Evolutionary conservation across 2,888 invertebrate genomes (phyloP), one percentile per base, ranked within the genome.

Genomic region (Agrotis segetum): DNA sequence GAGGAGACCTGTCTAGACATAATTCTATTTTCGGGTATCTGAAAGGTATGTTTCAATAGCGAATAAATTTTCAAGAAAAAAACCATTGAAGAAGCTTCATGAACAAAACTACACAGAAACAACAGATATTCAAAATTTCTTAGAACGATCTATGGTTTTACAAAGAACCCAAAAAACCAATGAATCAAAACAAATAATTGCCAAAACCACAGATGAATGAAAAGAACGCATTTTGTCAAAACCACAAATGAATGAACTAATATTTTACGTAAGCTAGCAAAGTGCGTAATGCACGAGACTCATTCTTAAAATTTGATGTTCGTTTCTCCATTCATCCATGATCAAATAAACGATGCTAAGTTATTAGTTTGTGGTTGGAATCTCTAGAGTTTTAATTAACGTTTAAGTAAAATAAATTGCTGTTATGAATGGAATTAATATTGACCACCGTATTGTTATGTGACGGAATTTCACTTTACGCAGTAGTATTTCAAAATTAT

Each of bases 261-360:
- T 76, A 72, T 47, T 61, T 74, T 60, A 50, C 64, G 67, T 73
- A 85, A 83, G 87, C 73, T 67, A 78, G 70, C 70, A 68, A 24
- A 24, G 24, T 24, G 24, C 24, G 24, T 69, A 64, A 78, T 67
- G 82, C 90, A 91, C 90, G 91, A 88, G 80, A 90, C 64, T 82
- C 79, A 71, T 84, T 84, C 73, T 82, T 71, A 40, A 71, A 83
- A 71, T 17, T 80, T 34, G 14, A 17, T 14, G 6, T 53, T 47
- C 34, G 24, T 55, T 71, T 71, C 65, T 80, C 72, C 74, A 60
- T n/a, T 58, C 75, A 73, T 77, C 77, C 68, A 74, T 67, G 21
- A 50, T 66, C 24, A 40, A 63, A 86, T 87, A 85, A 89, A 85
- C 84, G 75, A 85, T 63, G 60, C n/a, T 34, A 11, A 59, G 59